phyloP scores from a whole-genome alignment of 2,113 vertebrate species.

The Poicephalus meyeri region DNA sequence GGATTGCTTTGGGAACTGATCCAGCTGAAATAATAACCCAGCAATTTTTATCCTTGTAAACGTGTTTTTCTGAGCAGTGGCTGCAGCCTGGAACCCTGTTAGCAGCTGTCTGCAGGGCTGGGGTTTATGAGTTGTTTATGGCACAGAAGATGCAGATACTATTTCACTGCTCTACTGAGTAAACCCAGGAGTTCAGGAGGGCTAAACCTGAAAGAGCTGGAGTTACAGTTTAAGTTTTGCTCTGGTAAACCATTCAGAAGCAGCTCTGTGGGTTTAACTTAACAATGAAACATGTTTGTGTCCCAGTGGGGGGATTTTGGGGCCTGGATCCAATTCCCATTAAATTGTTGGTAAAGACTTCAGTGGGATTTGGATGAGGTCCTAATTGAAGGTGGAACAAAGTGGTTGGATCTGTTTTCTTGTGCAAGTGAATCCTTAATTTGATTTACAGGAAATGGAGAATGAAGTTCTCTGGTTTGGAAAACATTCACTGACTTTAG shows the following conservation, averaged over 20 bases:
- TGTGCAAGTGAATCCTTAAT: neutral
- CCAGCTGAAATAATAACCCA: neutral
- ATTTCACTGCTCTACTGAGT: neutral
- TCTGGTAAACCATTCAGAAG: neutral
- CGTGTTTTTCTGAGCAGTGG: neutral
- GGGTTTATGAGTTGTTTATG: neutral
- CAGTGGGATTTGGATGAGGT: neutral
- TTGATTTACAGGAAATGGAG: neutral
- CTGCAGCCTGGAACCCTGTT: neutral
- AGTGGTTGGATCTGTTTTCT: neutral
- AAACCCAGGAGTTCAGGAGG: neutral
- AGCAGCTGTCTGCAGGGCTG: neutral
- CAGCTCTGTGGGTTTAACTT: neutral
- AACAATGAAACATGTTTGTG: neutral
- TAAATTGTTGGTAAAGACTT: neutral
- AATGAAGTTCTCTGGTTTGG: neutral
- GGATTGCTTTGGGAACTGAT: neutral
- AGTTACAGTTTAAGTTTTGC: neutral
- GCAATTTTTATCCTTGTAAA: neutral
- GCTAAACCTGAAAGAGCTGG: neutral
- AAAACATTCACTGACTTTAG: neutral
- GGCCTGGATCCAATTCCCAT: neutral
- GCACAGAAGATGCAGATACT: too few relatives aligned
- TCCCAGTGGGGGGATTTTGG: neutral
- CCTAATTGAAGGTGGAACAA: neutral